Percentiles rank a stretch among this genome's conserved stretches.
Evolutionary conservation across 2,113 vertebrate genomes (phyloP).

Genomic region (Forbesichthys papilliferus): DNA sequence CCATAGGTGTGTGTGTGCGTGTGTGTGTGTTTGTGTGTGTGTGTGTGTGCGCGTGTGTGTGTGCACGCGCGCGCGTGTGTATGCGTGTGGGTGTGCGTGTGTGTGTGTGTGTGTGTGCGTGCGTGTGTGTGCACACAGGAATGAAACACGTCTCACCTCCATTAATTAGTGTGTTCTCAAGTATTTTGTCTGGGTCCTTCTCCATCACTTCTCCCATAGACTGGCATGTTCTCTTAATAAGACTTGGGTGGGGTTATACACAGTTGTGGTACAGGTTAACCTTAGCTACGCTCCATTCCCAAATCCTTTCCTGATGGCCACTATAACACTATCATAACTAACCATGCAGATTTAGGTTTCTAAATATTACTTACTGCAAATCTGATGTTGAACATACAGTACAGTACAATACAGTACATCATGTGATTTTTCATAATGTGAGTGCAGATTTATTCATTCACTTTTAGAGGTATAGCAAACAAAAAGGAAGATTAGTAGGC

Average conservation of each 20-base stretch:
- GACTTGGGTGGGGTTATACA: conserved; percentile 62
- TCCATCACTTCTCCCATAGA: conserved; percentile 90
- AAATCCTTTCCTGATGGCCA: background rate
- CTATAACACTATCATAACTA: no score
- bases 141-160: conserved; percentile 80
- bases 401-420: no score
- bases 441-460: no score
- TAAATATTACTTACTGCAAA: no score
- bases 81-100: background rate
- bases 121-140: conserved; percentile 5
- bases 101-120: conserved; percentile 14
- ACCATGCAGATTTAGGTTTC: no score
- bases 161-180: conserved; percentile 85
- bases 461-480: no score
- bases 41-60: background rate
- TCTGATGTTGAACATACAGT: no score
- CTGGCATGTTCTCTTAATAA: conserved; percentile 87
- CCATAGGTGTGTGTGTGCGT: background rate
- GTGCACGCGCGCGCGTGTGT: background rate
- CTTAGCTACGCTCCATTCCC: background rate
- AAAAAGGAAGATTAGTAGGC: no score
- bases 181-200: conserved; percentile 84
- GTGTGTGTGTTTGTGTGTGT: conserved; percentile 6
- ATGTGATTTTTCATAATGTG: no score
- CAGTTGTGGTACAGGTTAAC: background rate